These are phyloP conservation scores for Iphiclides podalirius DNA, from an alignment of 2,888 invertebrate genomes.

Conservation along the genomic window DNA sequence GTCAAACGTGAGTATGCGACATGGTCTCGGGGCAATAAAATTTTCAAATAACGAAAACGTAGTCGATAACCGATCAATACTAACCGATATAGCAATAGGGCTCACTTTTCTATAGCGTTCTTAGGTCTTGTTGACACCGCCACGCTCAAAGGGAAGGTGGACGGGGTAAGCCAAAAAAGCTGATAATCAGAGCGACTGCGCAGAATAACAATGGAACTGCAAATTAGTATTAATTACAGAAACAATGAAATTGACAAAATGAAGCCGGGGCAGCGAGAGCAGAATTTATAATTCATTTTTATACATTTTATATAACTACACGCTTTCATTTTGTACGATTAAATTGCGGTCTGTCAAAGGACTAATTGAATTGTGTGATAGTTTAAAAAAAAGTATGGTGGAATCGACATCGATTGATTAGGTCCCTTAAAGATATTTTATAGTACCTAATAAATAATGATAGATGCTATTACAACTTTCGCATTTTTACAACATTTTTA, in stretches of 20 bases:
- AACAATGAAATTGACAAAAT: constrained; percentile 65
- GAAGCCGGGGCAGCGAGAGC: constrained; percentile 52
- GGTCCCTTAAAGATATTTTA: too few species aligned
- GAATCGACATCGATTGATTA: constrained; percentile 4
- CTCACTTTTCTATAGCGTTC: constrained; percentile 39
- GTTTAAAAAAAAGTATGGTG: constrained; percentile 2
- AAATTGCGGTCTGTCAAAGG: constrained; percentile 11
- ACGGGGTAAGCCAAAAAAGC: constrained; percentile 58
- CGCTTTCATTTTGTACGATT: constrained; percentile 1
- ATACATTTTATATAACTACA: background rate
- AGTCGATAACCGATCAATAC: constrained; percentile 35
- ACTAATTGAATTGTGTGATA: constrained; percentile 19
- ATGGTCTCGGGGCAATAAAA: constrained; percentile 49
- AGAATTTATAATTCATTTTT: constrained; percentile 56
- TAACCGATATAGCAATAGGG: constrained; percentile 44
- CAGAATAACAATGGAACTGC: constrained; percentile 70
- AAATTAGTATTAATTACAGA: constrained; percentile 76
- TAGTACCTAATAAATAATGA: too few species aligned
- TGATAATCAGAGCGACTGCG: constrained; percentile 47
- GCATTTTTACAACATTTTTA: too few species aligned
- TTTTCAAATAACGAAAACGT: constrained; percentile 42
- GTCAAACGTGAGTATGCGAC: constrained; percentile 74
- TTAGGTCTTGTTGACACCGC: constrained; percentile 37
- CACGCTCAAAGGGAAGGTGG: constrained; percentile 55
- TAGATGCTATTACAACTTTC: too few species aligned